These are phyloP conservation scores for Hippolais icterina DNA, from an alignment of 2,113 vertebrate genomes.

Conservation along the genomic window DNA sequence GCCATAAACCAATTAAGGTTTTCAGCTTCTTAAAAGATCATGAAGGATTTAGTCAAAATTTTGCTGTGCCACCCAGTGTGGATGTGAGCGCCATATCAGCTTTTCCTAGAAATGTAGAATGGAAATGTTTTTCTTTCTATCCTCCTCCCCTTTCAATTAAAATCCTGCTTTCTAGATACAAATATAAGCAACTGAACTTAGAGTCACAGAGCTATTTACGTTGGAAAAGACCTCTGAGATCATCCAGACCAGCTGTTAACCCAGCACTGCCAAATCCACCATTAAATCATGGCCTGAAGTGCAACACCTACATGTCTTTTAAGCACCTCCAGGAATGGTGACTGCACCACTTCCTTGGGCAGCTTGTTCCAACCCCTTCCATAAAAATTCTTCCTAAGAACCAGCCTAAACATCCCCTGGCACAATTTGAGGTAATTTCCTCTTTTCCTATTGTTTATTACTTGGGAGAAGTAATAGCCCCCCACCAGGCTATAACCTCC, in stretches of 20 bases:
- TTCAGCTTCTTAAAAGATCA: background rate
- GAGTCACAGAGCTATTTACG: background rate
- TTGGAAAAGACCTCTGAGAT: background rate
- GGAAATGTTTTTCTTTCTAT: background rate
- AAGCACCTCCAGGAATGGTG: background rate
- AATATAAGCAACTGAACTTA: background rate
- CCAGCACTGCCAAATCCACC: background rate
- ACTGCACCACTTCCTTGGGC: background rate
- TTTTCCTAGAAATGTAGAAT: background rate
- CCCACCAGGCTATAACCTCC: background rate
- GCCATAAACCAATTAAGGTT: background rate
- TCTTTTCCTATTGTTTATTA: background rate
- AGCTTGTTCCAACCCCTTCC: background rate
- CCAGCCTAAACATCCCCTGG: background rate
- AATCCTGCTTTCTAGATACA: background rate
- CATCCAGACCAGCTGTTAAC: background rate
- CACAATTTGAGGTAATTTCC: background rate
- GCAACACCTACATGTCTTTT: background rate
- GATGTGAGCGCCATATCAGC: background rate
- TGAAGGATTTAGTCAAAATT: background rate
- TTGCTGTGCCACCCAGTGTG: background rate
- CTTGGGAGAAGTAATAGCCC: background rate
- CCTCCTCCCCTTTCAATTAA: background rate
- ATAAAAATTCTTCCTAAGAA: background rate
- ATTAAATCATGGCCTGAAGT: background rate